Evolutionary conservation across 2,888 invertebrate genomes (phyloP).

Genomic region (Axea sp.): DNA sequence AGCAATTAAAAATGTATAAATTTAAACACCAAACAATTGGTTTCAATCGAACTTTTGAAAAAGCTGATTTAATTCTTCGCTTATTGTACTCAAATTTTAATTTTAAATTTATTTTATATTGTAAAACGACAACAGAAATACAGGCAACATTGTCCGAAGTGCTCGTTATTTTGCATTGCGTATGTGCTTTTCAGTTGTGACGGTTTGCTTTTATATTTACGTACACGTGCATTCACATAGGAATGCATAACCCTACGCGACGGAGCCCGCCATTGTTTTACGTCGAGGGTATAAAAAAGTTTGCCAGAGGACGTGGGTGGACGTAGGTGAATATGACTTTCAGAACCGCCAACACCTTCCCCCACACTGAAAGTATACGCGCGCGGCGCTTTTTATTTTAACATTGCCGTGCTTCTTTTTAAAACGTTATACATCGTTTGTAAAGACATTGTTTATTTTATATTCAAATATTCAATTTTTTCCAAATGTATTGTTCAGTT

Average conservation of each 20-base stretch:
- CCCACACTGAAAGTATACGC: conserved; percentile 37
- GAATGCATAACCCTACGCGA: conserved; percentile 58
- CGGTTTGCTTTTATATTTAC: conserved; percentile 55
- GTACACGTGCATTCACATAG: conserved; percentile 54
- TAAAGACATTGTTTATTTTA: conserved; percentile 14
- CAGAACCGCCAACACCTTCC: conserved; percentile 60
- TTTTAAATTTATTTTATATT: conserved; percentile 39
- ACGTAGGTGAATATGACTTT: conserved; percentile 63
- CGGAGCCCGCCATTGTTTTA: conserved; percentile 62
- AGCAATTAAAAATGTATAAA: no score
- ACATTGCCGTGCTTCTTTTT: conserved; percentile 37
- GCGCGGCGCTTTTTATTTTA: conserved; percentile 49
- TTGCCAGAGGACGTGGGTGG: conserved; percentile 60
- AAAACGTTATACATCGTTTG: conserved; percentile 14
- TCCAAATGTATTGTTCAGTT: no score
- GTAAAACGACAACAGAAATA: conserved; percentile 38
- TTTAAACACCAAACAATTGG: no score
- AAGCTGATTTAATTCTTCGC: no score
- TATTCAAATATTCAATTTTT: conserved; percentile 13
- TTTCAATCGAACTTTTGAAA: no score
- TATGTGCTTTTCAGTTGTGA: conserved; percentile 45
- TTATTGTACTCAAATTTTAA: conserved; percentile 32
- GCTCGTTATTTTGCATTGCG: conserved; percentile 50
- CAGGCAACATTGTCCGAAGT: conserved; percentile 44
- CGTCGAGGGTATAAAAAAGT: conserved; percentile 60